phyloP scores from a whole-genome alignment of 2,888 invertebrate genomes.

The Sarcophaga rosellei region DNA sequence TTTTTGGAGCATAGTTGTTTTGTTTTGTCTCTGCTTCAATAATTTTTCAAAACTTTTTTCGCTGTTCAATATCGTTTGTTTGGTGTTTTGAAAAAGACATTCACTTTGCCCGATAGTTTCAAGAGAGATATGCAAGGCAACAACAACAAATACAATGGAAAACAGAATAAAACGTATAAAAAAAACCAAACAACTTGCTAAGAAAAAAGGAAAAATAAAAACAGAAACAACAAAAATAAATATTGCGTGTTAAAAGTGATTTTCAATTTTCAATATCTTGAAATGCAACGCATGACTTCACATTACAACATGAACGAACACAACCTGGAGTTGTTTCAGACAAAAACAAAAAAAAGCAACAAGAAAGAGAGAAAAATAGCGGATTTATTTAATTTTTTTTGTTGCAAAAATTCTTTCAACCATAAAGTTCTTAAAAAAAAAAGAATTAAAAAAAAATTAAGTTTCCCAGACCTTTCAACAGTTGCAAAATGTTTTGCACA shows the following conservation, averaged over 20 bases:
- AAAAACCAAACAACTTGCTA: slow-evolving; percentile 27
- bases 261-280: slow-evolving; percentile 65
- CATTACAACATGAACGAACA: slow-evolving; percentile 48
- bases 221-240: slow-evolving; percentile 3
- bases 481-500: background rate
- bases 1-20: background rate
- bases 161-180: background rate
- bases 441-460: slow-evolving; percentile 17
- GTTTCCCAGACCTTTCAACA: slow-evolving; percentile 60
- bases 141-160: background rate
- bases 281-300: slow-evolving; percentile 66
- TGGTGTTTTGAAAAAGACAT: slow-evolving; percentile 42
- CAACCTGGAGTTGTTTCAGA: background rate
- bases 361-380: slow-evolving; percentile 17
- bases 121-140: slow-evolving; percentile 43
- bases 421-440: slow-evolving; percentile 64
- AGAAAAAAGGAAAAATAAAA: background rate
- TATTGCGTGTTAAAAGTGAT: slow-evolving; percentile 67
- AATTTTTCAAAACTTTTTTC: slow-evolving; percentile 19
- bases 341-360: background rate
- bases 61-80: slow-evolving; percentile 27
- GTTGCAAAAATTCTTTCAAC: slow-evolving; percentile 42
- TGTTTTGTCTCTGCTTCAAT: slow-evolving; percentile 37
- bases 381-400: slow-evolving; percentile 32
- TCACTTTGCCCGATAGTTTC: slow-evolving; percentile 58